Evolutionary conservation across 2,888 invertebrate genomes (phyloP), one percentile per base, ranked within the genome.

Genomic region (Diachrysia chrysitis): DNA sequence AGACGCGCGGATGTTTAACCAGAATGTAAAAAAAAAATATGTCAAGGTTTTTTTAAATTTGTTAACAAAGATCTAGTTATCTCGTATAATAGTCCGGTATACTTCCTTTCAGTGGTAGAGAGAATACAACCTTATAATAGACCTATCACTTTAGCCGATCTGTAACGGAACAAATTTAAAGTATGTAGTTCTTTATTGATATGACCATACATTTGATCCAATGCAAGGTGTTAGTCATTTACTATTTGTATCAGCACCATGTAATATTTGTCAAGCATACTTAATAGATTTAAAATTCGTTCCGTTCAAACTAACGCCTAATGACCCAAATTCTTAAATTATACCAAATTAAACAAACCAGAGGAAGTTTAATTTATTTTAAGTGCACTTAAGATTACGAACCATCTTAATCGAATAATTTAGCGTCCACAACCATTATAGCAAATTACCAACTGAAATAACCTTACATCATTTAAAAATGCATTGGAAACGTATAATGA

Each of bases 401-500:
- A 66, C 19, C 21, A 29, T 63, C 60, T 68, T 29, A 74, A 71
- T 71, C 60, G 54, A 55, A 66, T 66, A 66, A 57, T 69, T 71
- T 57, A 58, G 37, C 37, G 21, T 42, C 29, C 58, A 58, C 58
- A 54, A 21, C 23, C 23, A 68, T 70, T 68, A 54, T 17, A 12
- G 17, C 17, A 10, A 63, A 66, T 64, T 68, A 75, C 57, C 23
- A 23, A 54, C 58, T 63, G 32, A 64, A 76, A 66, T 65, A 62
- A 68, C 23, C 63, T 37, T 23, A 57, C 9, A 53, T 66, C 53
- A 42, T 59, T 69, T 71, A 54, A 70, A 62, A 70, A 60, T 56
- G 56, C 51, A 75, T 68, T 63, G 63, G 56, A 71, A 79, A 69
- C 57, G 66, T 68, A 61, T 70, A 65, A 76, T 73, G 58, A 58